These are phyloP conservation scores for Drosophila jambulina DNA, from an alignment of 1,140 invertebrate species.

Conservation along the genomic window DNA sequence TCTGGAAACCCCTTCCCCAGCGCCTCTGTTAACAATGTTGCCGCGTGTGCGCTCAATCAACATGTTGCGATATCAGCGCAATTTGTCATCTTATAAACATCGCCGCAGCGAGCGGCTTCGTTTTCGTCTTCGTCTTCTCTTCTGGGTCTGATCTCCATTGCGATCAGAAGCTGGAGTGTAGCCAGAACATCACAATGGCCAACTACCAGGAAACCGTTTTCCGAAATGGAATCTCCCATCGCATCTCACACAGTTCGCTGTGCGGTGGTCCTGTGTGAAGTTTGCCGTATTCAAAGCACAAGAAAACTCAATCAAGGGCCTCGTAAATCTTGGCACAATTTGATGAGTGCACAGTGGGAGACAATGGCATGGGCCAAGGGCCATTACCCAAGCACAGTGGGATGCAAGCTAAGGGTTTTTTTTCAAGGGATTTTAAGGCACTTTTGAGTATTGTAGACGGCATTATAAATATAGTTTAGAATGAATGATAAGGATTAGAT, in stretches of 20 bases:
- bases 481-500: neutral
- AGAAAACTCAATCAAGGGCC: constrained; percentile 81
- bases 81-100: constrained; percentile 82
- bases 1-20: neutral
- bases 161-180: constrained; percentile 29
- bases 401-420: neutral
- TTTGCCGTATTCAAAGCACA: constrained; percentile 79
- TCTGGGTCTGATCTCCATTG: constrained; percentile 3
- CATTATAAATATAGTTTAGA: neutral
- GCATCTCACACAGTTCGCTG: constrained; percentile 26
- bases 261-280: constrained; percentile 78
- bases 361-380: constrained; percentile 37
- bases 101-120: constrained; percentile 49
- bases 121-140: constrained; percentile 8
- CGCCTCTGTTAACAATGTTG: constrained; percentile 63
- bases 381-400: constrained; percentile 37
- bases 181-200: constrained; percentile 52
- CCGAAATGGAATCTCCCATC: constrained; percentile 47
- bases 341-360: constrained; percentile 80
- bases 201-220: constrained; percentile 66
- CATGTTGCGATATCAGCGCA: constrained; percentile 82
- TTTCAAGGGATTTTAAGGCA: neutral
- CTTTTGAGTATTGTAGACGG: too few relatives aligned
- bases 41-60: constrained; percentile 82
- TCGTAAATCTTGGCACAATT: constrained; percentile 83